phyloP scores from a whole-genome alignment of 2,797 vertebrate genomes.

The Helicolenus hilgendorfi region DNA sequence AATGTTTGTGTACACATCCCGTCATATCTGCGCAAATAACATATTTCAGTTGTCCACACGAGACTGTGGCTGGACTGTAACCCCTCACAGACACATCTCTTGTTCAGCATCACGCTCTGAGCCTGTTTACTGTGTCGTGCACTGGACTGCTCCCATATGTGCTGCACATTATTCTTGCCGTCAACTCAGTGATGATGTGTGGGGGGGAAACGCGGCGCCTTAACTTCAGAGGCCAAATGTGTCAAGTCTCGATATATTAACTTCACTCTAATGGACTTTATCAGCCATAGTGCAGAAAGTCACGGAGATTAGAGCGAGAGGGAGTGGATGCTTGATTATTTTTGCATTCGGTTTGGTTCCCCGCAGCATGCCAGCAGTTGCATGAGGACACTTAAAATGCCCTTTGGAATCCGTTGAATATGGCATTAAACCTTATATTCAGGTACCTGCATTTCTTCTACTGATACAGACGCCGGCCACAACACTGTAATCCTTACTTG shows the following conservation, averaged over 20 bases:
- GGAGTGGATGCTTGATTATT: slow-evolving; percentile 83
- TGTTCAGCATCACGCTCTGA: slow-evolving; percentile 38
- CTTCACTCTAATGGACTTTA: slow-evolving; percentile 87
- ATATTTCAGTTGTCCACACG: slow-evolving; percentile 12
- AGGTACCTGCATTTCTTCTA: slow-evolving; percentile 29
- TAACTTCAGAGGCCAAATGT: slow-evolving; percentile 82
- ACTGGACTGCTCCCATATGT: slow-evolving; percentile 49
- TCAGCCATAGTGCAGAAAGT: slow-evolving; percentile 84
- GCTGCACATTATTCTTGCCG: slow-evolving; percentile 60
- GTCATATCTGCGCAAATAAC: slow-evolving; percentile 19
- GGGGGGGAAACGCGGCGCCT: slow-evolving; percentile 63
- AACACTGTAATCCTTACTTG: slow-evolving; percentile 29
- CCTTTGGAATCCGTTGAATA: slow-evolving; percentile 66
- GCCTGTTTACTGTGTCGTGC: slow-evolving; percentile 52
- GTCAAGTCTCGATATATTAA: slow-evolving; percentile 83
- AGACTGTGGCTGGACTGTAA: background rate
- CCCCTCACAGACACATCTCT: slow-evolving; percentile 19
- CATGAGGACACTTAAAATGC: slow-evolving; percentile 73
- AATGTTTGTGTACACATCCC: slow-evolving; percentile 24
- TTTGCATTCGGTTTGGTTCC: slow-evolving; percentile 77
- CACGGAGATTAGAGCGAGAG: slow-evolving; percentile 83
- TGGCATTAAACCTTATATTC: slow-evolving; percentile 55
- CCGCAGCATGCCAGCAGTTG: slow-evolving; percentile 51
- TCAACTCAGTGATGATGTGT: slow-evolving; percentile 67
- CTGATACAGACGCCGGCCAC: slow-evolving; percentile 37